Percentiles rank a stretch among this genome's conserved stretches.
phyloP scores from a whole-genome alignment of 2,888 invertebrate genomes.

The Chouioia cunea region DNA sequence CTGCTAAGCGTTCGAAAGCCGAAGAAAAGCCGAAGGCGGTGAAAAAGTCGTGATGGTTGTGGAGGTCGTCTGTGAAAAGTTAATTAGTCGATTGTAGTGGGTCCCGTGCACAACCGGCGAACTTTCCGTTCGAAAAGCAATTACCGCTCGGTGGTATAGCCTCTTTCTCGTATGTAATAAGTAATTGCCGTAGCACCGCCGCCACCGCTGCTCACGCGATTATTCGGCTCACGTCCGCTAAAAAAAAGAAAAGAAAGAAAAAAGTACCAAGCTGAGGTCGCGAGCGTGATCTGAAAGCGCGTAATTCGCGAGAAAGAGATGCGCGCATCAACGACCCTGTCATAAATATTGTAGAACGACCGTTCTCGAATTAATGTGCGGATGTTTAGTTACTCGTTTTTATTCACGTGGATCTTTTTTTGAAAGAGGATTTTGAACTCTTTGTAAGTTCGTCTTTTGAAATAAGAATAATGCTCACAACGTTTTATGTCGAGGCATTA shows the following conservation, averaged over 20 bases:
- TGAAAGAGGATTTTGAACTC: too few species aligned
- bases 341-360: too few species aligned
- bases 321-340: constrained; percentile 5
- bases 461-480: too few species aligned
- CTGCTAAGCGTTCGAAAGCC: neutral
- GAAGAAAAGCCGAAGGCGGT: constrained; percentile 12
- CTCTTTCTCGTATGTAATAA: constrained; percentile 43
- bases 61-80: constrained; percentile 38
- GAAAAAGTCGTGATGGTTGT: neutral
- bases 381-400: too few species aligned
- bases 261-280: constrained; percentile 37
- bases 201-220: constrained; percentile 44
- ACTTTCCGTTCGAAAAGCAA: neutral
- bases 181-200: constrained; percentile 37
- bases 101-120: constrained; percentile 25
- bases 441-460: too few species aligned
- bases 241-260: neutral
- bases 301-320: constrained; percentile 31
- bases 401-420: too few species aligned
- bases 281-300: constrained; percentile 46
- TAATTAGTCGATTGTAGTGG: constrained; percentile 48
- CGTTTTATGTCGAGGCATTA: too few species aligned
- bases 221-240: constrained; percentile 11
- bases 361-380: too few species aligned
- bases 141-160: neutral